A percentile compares a stretch with the other conserved stretches of the same genome.
Evolutionary conservation across 1,140 invertebrate species (phyloP).

Genomic region (Camponotus vicinus): DNA sequence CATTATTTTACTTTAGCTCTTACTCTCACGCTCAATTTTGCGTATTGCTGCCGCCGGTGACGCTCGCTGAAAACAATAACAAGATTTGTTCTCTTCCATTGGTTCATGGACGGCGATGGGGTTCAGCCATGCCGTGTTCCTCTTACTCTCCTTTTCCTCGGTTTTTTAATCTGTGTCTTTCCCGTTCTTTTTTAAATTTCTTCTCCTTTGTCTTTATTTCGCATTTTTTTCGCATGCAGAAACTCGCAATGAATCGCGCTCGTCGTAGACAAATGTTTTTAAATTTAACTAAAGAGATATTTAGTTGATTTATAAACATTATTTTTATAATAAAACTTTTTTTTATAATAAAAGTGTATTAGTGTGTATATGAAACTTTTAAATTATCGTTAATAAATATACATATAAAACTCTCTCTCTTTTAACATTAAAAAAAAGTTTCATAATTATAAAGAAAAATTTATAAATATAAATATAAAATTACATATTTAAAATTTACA

Average conservation of each 20-base stretch:
- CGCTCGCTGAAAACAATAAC: conserved; percentile 83
- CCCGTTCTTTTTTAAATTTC: conserved; percentile 2
- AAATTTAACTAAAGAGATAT: not conserved
- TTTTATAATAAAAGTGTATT: too few species aligned
- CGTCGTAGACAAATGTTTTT: conserved; percentile 34
- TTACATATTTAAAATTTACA: too few species aligned
- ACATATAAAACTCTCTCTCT: too few species aligned
- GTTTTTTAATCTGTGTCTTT: conserved; percentile 18
- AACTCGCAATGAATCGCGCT: conserved; percentile 3
- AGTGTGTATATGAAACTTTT: too few species aligned
- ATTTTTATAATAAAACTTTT: too few species aligned
- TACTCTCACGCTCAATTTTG: conserved; percentile 76
- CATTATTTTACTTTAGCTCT: conserved; percentile 39
- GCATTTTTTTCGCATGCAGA: conserved; percentile 58
- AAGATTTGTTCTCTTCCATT: conserved; percentile 61
- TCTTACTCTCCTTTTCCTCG: conserved; percentile 6
- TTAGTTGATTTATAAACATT: not conserved
- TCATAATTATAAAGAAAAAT: too few species aligned
- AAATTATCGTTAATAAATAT: too few species aligned
- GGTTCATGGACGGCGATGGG: not conserved
- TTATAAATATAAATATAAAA: too few species aligned
- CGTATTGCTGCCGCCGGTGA: conserved; percentile 81
- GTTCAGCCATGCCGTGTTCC: conserved; percentile 25
- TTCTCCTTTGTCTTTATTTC: conserved; percentile 27
- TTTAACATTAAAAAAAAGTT: too few species aligned